Conservation (phyloP, 2,797 vertebrate genomes). For the Passerculus sandwichensis region DNA sequence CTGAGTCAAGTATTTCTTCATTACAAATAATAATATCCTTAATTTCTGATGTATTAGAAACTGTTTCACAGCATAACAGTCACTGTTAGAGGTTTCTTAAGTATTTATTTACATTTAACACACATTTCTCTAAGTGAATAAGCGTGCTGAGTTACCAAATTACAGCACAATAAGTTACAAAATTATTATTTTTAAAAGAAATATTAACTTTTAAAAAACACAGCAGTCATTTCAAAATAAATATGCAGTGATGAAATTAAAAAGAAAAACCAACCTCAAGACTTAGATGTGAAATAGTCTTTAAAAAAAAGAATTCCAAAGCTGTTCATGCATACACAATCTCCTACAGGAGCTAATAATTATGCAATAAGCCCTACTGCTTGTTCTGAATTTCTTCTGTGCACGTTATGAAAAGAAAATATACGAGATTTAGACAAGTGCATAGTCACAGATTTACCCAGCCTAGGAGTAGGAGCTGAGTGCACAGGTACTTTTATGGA, state of each 20-base stretch:
- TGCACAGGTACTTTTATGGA: background rate
- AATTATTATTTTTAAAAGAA: background rate
- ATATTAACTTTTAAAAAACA: background rate
- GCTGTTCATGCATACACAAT: background rate
- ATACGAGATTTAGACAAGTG: background rate
- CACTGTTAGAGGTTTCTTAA: background rate
- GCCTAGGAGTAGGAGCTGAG: background rate
- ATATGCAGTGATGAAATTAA: background rate
- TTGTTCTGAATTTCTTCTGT: conserved; percentile 13
- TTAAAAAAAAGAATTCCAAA: background rate
- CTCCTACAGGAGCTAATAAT: conserved; percentile 16
- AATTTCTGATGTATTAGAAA: background rate
- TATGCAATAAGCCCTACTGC: background rate
- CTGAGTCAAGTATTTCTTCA: background rate
- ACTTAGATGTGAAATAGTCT: background rate
- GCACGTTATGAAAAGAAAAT: background rate
- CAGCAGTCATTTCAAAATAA: background rate
- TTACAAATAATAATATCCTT: background rate
- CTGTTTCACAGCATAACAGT: background rate
- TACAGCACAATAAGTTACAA: background rate
- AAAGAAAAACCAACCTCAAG: background rate
- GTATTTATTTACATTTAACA: background rate
- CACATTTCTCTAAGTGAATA: background rate
- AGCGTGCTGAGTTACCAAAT: background rate
- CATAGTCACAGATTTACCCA: background rate